Percentiles rank a stretch among this genome's conserved stretches.
Conservation (phyloP, 2,797 vertebrate species). For the Anabas testudineus region DNA sequence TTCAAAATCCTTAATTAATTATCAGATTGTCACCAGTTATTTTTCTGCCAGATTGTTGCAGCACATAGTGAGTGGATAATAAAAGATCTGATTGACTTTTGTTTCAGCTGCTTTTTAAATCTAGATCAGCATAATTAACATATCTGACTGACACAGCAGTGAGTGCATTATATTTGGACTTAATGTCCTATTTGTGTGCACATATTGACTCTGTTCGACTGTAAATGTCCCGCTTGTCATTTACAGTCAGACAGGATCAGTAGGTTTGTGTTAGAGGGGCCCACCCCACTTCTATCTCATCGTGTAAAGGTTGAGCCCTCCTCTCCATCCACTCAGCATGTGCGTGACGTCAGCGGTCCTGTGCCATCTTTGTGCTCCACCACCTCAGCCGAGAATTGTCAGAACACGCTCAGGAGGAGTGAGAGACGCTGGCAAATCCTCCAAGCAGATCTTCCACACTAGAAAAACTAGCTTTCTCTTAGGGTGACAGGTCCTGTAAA, state of each 20-base stretch:
- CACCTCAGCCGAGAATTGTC: constrained; percentile 46
- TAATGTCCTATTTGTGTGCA: constrained; percentile 25
- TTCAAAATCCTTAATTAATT: no score
- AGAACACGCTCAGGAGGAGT: constrained; percentile 22
- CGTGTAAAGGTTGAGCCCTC: constrained; percentile 18
- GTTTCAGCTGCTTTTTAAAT: no score
- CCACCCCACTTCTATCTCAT: constrained; percentile 2
- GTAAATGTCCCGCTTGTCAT: background rate
- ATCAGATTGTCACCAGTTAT: no score
- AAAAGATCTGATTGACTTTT: no score
- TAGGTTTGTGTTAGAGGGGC: constrained; percentile 26
- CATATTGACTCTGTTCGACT: constrained; percentile 8
- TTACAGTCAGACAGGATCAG: constrained; percentile 10
- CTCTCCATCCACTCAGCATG: constrained; percentile 31
- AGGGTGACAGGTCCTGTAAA: background rate
- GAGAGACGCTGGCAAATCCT: constrained; percentile 3
- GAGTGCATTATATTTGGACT: constrained; percentile 1
- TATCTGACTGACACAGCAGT: background rate
- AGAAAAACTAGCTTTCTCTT: constrained; percentile 3
- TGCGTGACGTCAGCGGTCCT: constrained; percentile 43
- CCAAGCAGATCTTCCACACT: constrained; percentile 10
- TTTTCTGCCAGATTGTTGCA: no score
- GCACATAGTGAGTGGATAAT: no score
- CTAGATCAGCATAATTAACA: no score
- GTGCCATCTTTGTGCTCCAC: constrained; percentile 66